Evolutionary conservation across 2,888 invertebrate species (phyloP), one percentile per base, ranked within the genome.

Genomic region (Pseudococcus viburni): DNA sequence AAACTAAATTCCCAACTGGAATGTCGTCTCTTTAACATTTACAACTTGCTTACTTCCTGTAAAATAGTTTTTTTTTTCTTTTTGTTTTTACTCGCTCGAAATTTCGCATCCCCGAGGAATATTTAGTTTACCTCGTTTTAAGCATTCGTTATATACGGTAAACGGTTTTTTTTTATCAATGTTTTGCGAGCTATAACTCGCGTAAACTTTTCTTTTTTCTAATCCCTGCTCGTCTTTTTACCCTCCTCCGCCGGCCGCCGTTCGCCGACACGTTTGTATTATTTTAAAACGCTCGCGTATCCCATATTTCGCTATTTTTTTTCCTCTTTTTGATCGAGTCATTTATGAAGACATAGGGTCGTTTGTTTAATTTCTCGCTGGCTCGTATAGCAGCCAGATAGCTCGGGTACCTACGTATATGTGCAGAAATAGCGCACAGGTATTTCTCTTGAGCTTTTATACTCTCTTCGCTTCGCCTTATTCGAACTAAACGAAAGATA

Each of bases 1-100:
- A 26, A 80, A 39, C 42, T 80, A 80, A 80, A 80, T 80, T 80
- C 80, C 80, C 80, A 80, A 80, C 42, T 80, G 80, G 80, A 80
- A 80, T 80, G 80, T 80, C 80, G 80, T 80, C 80, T 80, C 80
- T 80, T 80, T 80, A 80, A 80, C 80, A 80, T 80, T 80, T 80
- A 80, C 80, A 80, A 80, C 42, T 42, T 80, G 80, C 80, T 80
- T 42, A 80, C 80, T 80, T 73, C 80, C 80, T 80, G 42, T 42
- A 80, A 39, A 39, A 80, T 80, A 19, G n/a, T 80, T 80, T 42
- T 77, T 80, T 42, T 77, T 80, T 80, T 80, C 42, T 80, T 80
- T 80, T 80, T 80, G 80, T 80, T 80, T 80, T 80, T 80, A 80
- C 80, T 80, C 42, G n/a, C 80, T 80, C 80, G 80, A 80, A 80